phyloP scores from a whole-genome alignment of 2,113 vertebrate species.

The Python bivittatus region DNA sequence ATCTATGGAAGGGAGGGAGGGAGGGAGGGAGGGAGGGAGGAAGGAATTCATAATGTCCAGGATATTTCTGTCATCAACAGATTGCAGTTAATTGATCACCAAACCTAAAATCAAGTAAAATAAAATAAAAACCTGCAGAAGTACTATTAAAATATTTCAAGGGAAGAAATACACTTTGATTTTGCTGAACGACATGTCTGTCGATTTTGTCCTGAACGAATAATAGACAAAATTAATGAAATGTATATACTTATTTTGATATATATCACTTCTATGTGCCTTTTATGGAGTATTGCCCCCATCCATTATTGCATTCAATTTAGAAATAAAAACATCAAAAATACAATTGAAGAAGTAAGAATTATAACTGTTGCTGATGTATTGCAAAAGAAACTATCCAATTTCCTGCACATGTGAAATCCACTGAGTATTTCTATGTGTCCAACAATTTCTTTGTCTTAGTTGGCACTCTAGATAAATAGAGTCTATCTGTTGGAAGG shows the following conservation, averaged over 20 bases:
- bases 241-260: background rate
- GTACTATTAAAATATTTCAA: too few species aligned
- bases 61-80: conserved; percentile 35
- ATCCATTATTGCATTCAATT: background rate
- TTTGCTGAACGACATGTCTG: background rate
- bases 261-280: background rate
- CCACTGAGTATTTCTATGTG: background rate
- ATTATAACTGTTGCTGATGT: background rate
- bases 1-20: background rate
- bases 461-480: background rate
- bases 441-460: background rate
- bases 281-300: background rate
- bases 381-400: background rate
- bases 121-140: background rate
- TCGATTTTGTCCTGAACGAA: background rate
- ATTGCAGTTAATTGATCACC: conserved; percentile 26
- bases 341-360: background rate
- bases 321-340: background rate
- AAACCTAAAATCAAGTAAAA: conserved; percentile 43
- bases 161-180: background rate
- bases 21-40: background rate
- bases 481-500: background rate
- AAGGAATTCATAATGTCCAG: conserved; percentile 29
- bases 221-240: background rate
- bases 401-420: background rate